These are phyloP conservation scores for Megatriorchis doriae DNA, from an alignment of 2,113 vertebrate species.

Conservation along the genomic window DNA sequence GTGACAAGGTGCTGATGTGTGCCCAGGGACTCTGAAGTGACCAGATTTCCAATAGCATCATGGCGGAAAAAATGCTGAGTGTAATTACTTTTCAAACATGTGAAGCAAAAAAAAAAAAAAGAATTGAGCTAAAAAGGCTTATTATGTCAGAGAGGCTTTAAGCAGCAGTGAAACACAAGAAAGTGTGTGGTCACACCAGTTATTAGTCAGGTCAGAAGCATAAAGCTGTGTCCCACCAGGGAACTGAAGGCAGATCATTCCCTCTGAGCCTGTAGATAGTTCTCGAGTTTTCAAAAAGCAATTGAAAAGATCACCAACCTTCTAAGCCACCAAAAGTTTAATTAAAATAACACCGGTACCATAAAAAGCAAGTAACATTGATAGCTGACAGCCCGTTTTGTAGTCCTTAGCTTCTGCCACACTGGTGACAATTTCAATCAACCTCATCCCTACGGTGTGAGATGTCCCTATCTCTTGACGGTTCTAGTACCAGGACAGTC, in stretches of 20 bases:
- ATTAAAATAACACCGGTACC: background rate
- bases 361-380: background rate
- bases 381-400: background rate
- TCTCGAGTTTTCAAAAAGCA: background rate
- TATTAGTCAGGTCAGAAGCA: background rate
- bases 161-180: background rate
- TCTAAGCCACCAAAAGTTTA: background rate
- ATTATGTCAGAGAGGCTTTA: background rate
- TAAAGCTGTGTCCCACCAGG: background rate
- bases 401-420: background rate
- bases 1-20: background rate
- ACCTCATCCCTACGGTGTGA: background rate
- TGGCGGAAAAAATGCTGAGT: background rate
- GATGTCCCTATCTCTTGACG: background rate
- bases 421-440: background rate
- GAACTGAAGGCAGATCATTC: background rate
- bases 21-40: background rate
- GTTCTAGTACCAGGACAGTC: background rate
- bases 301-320: background rate
- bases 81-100: background rate
- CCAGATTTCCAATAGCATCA: background rate
- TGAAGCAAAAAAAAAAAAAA: background rate
- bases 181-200: background rate
- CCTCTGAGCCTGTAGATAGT: accelerated
- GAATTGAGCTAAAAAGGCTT: background rate